A percentile compares a stretch with the other conserved stretches of the same genome.
These are phyloP conservation scores for Peromyscus melanophrys DNA, from an alignment of 2,797 vertebrate genomes.

Conservation along the genomic window DNA sequence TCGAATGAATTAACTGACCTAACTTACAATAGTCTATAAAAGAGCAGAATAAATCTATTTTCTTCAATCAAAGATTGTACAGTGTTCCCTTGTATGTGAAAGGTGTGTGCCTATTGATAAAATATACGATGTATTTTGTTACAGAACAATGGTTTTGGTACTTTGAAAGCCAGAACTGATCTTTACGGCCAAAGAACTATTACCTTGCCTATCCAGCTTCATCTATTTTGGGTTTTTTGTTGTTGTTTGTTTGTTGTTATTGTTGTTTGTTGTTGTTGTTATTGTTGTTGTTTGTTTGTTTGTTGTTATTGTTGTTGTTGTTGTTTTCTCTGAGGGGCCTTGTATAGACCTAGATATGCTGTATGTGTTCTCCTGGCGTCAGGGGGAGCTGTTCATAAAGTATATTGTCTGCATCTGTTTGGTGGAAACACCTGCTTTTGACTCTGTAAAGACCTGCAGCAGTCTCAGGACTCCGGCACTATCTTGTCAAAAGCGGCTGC, in stretches of 20 bases:
- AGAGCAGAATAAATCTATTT: neutral
- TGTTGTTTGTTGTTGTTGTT: neutral
- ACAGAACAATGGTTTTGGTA: neutral
- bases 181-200: slow-evolving; percentile 37
- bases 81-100: slow-evolving; percentile 16
- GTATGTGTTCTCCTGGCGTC: neutral
- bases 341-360: neutral
- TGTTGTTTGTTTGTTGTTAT: neutral
- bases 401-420: neutral
- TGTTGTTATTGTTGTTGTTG: neutral
- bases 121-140: slow-evolving; percentile 48
- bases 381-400: neutral
- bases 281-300: neutral
- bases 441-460: neutral
- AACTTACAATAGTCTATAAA: neutral
- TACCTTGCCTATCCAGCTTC: neutral
- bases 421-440: neutral
- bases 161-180: slow-evolving; percentile 21
- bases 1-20: slow-evolving; percentile 46
- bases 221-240: neutral
- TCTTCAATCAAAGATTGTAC: neutral
- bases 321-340: neutral
- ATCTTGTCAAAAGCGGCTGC: slow-evolving; percentile 33
- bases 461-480: neutral
- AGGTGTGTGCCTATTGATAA: neutral